Conservation (phyloP, 1,140 invertebrate genomes). For the Eumeta japonica region DNA sequence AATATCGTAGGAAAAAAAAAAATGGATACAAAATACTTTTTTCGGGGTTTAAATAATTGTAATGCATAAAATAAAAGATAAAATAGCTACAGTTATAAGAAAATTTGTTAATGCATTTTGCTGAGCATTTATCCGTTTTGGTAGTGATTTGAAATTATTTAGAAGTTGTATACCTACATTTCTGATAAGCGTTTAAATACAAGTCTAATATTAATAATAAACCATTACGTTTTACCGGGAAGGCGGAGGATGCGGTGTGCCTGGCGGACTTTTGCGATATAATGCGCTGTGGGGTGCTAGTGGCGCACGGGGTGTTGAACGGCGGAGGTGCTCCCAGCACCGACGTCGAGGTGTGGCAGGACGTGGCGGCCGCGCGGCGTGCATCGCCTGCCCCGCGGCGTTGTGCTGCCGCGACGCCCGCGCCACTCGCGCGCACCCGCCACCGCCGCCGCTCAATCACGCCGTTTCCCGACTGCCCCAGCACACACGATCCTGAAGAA, state of each 20-base stretch:
- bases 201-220: no score
- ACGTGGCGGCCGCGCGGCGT: slow-evolving; percentile 65
- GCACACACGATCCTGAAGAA: slow-evolving; percentile 24
- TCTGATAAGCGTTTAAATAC: no score
- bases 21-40: no score
- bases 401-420: slow-evolving; percentile 22
- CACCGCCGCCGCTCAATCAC: slow-evolving; percentile 3
- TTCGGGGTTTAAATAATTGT: no score
- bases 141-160: no score
- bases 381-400: slow-evolving; percentile 60
- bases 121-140: no score
- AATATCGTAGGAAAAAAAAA: no score
- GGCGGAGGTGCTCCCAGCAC: slow-evolving; percentile 64
- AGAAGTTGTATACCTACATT: no score
- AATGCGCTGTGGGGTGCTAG: slow-evolving; percentile 87
- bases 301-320: slow-evolving; percentile 66
- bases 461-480: slow-evolving; percentile 29
- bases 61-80: no score
- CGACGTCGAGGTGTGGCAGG: slow-evolving; percentile 74
- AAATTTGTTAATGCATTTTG: no score
- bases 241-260: slow-evolving; percentile 89
- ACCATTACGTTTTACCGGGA: no score
- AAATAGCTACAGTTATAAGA: no score
- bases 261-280: slow-evolving; percentile 93
- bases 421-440: slow-evolving; percentile 10